Base-by-base conservation (phyloP, 2,113 vertebrate genomes). In the Mionectes macconnelli region DNA sequence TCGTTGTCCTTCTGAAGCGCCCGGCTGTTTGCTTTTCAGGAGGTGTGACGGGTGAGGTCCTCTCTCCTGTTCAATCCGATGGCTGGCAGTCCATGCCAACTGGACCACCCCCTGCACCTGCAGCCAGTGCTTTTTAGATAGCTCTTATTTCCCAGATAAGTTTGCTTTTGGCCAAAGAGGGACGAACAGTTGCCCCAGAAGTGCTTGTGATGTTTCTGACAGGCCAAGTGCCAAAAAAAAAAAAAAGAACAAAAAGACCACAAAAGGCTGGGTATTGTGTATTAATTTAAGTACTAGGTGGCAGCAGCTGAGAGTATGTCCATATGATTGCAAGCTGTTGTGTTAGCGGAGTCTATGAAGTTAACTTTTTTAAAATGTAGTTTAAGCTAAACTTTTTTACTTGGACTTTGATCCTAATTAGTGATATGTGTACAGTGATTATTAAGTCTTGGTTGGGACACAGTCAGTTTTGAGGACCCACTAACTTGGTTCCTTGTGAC, bases 1-100 rank as follows among this genome's bases (percentile, higher is more conserved):
- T 3, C 3, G 4, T 15, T 83, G 95, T 64, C 89, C 91, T 93
- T 59, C 35, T 19, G 8, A 3, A 12, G 75, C 0, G 0, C 39
- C 33, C 4, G 10, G 33, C 59, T 92, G 76, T 93, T 96, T 93
- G 10, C 66, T 90, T 64, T 79, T 16, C 42, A 19, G 89, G 88
- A 47, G 93, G 66, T 49, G 77, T 72, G 89, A 40, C 60, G 15
- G 60, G 10, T 11, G 45, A 15, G 14, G 15, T 8, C 1, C 12
- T 0, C 57, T 45, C 40, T 83, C 50, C 19, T 8, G 8, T 70
- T 83, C 91, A 78, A 82, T 94, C 86, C 17, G 7, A 1, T 47
- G 8, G 30, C 76, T 31, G 47, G 8, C 35, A 7, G 44, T 8
- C 60, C 5, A 4, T 68, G 87, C 80, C 83, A 70, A 0, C 27